These are phyloP conservation scores for Tokudaia muenninki DNA, from an alignment of 2,797 vertebrate genomes.

Conservation along the genomic window DNA sequence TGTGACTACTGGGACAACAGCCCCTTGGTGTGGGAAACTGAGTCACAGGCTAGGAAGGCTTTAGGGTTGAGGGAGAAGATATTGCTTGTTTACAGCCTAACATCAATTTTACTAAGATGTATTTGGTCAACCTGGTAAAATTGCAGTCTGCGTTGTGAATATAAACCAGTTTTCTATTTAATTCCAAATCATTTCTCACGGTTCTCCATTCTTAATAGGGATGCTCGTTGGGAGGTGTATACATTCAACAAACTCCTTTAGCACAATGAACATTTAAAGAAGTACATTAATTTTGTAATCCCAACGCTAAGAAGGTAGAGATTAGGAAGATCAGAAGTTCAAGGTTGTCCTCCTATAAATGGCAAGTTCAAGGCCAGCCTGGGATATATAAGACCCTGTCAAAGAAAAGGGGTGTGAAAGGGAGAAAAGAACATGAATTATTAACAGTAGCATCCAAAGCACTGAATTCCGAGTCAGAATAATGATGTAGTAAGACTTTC, in stretches of 20 bases:
- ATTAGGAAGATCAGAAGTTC: neutral
- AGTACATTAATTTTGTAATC: slow-evolving; percentile 4
- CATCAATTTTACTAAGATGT: neutral
- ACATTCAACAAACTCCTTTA: neutral
- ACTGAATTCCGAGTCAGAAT: neutral
- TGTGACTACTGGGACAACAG: neutral
- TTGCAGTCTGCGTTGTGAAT: neutral
- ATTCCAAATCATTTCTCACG: neutral
- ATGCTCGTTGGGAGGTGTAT: neutral
- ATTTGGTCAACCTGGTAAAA: slow-evolving; percentile 28
- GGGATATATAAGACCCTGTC: neutral
- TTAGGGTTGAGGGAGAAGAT: neutral
- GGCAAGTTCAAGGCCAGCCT: neutral
- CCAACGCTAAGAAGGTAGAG: neutral
- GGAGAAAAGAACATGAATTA: neutral
- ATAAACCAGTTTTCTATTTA: slow-evolving; percentile 39
- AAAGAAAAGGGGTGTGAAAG: neutral
- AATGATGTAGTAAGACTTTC: slow-evolving; percentile 36
- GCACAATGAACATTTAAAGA: slow-evolving; percentile 20
- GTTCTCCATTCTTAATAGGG: neutral
- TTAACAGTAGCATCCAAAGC: slow-evolving; percentile 21
- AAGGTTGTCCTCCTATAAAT: neutral
- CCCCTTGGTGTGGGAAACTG: slow-evolving; percentile 64
- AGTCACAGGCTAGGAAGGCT: slow-evolving; percentile 72
- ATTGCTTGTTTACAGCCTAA: neutral